Base-by-base conservation (phyloP, 2,113 vertebrate species). In the Chascanopsetta lugubris region DNA sequence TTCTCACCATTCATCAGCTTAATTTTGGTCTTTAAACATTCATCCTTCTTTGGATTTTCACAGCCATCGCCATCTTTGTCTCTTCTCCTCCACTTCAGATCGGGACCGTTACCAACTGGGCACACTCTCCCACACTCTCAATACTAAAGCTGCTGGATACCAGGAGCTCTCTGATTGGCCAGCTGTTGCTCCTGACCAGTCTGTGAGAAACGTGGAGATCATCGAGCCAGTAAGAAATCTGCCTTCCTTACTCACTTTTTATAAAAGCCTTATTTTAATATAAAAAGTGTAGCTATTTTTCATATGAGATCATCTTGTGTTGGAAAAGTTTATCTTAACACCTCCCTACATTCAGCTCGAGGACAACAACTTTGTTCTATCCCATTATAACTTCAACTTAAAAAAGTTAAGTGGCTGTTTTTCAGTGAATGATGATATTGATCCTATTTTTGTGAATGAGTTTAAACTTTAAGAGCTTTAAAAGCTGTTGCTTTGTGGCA, bases 151-250 rank as follows among this genome's bases (percentile, higher is more conserved):
- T 18, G 56, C 71, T 0, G 97, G 96, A 3, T 99, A 98, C 90
- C 91, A 96, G 89, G 96, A 99, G 89, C 94, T 99, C 57, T 95
- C 94, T 0, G 91, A 96, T 79, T 99, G 97, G 97, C 97, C 96
- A 2, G 88, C 90, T 29, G 92, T 93, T 51, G 96, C 95, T 1
- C 97, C 96, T 2, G 96, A 99, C 86, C 94, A 94, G 26, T 94
- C 96, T 0, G 96, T 96, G 79, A 92, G 97, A 85, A 98, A 97
- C 0, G 95, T 99, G 9, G 96, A 99, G 4, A 85, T 96, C 59
- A 80, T 92, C 0, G 96, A 97, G 77, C 85, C 90, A 85, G 97
- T 98, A 94, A 20, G 64, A 12, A 9, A 9, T 53, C 24, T 26
- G 8, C 45, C 45, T 12, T 22, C 20, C 21, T 21, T 9, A 13